Evolutionary conservation across 2,888 invertebrate species (phyloP).

Genomic region (Corythucha ciliata): DNA sequence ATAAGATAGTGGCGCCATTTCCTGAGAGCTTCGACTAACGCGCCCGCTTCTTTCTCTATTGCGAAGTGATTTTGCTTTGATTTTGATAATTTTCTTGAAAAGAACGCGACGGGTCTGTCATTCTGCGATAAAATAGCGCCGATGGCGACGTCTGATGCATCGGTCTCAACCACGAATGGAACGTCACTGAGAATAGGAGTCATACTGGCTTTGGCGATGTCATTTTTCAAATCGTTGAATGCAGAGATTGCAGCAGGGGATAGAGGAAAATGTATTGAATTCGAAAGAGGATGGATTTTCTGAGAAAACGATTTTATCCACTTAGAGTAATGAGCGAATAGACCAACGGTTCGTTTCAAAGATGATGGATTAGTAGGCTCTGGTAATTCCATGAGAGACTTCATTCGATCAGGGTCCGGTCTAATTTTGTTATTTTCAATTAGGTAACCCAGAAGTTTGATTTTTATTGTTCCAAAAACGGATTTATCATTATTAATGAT

Average conservation of each 20-base stretch:
- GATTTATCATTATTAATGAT: no score
- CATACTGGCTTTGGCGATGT: not conserved
- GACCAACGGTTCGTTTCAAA: no score
- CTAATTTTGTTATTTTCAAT: no score
- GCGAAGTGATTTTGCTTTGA: slow-evolving; percentile 6
- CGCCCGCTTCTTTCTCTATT: slow-evolving; percentile 19
- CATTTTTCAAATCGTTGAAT: slow-evolving; percentile 11
- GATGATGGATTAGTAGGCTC: no score
- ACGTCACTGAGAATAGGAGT: not conserved
- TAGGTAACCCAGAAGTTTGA: no score
- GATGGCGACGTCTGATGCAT: slow-evolving; percentile 12
- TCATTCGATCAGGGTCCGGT: no score
- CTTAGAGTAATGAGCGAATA: slow-evolving; percentile 17
- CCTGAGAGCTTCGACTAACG: slow-evolving; percentile 12
- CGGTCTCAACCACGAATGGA: slow-evolving; percentile 10
- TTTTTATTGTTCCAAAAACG: no score
- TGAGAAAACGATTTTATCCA: slow-evolving; percentile 15
- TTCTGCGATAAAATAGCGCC: slow-evolving; percentile 11
- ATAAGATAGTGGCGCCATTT: slow-evolving; percentile 11
- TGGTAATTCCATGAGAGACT: no score
- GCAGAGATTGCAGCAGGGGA: not conserved
- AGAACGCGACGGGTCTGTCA: slow-evolving; percentile 19
- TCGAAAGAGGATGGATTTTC: slow-evolving; percentile 8
- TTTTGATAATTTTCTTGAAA: slow-evolving; percentile 10
- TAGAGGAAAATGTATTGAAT: slow-evolving; percentile 5